A percentile compares a stretch with the other conserved stretches of the same genome.
Conservation (phyloP, 2,113 vertebrate species). For the Lontra canadensis region DNA sequence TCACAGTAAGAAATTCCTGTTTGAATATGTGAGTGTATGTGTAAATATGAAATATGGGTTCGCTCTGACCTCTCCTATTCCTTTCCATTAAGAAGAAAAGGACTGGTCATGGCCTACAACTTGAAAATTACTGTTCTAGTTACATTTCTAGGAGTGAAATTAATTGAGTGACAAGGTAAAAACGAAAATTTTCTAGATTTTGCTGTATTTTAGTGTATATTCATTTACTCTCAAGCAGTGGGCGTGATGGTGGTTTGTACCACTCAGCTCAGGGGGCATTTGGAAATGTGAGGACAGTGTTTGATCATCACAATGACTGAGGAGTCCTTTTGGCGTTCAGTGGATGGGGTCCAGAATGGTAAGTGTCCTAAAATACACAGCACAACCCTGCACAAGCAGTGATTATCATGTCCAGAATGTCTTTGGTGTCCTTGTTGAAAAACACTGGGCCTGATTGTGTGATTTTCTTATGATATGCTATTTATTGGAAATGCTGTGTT, state of each 20-base stretch:
- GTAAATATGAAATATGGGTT: constrained; percentile 31
- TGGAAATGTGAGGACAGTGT: not conserved
- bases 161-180: not conserved
- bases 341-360: not conserved
- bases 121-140: constrained; percentile 31
- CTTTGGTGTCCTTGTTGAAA: not conserved
- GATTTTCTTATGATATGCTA: not conserved
- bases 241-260: not conserved
- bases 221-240: not conserved
- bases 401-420: not conserved
- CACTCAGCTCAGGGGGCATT: not conserved
- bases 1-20: not conserved
- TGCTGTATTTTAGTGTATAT: not conserved
- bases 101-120: not conserved
- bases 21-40: not conserved
- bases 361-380: not conserved
- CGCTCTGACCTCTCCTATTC: not conserved
- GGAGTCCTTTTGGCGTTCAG: not conserved
- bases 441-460: not conserved
- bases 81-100: not conserved
- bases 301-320: not conserved
- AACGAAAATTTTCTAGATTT: not conserved
- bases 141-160: not conserved
- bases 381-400: not conserved
- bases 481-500: not conserved